Conservation (phyloP, 2,113 vertebrate species). For the Mesembrinibis cayennensis region DNA sequence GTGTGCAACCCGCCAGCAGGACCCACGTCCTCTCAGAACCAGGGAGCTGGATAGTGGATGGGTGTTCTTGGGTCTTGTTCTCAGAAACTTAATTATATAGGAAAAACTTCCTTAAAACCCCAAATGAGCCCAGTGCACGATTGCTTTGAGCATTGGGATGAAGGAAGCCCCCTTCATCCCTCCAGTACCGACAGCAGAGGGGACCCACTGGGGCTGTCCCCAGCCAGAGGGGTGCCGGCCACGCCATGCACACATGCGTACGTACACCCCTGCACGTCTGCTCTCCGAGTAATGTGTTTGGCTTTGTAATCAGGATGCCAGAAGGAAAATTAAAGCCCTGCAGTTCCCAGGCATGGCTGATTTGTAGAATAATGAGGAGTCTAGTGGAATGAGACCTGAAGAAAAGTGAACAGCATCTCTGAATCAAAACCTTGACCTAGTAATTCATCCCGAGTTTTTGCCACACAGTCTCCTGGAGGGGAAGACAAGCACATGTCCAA, state of each 20-base stretch:
- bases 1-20: rapidly evolving
- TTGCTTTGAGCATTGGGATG: neutral
- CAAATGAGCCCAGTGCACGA: neutral
- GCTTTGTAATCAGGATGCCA: neutral
- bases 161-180: neutral
- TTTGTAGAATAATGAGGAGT: rapidly evolving
- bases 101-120: neutral
- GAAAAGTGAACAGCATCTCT: neutral
- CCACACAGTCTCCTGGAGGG: neutral
- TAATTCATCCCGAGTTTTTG: neutral
- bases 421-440: neutral
- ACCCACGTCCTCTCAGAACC: neutral
- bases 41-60: neutral
- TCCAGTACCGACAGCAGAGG: too few species aligned
- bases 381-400: neutral
- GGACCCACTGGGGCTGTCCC: neutral
- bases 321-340: neutral
- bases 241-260: rapidly evolving
- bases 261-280: neutral
- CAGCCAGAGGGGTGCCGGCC: rapidly evolving
- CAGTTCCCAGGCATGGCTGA: neutral
- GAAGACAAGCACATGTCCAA: neutral
- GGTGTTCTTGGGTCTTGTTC: neutral
- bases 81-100: neutral
- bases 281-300: neutral